Base-by-base conservation (phyloP, 2,113 vertebrate species). In the Oreochromis aureus region DNA sequence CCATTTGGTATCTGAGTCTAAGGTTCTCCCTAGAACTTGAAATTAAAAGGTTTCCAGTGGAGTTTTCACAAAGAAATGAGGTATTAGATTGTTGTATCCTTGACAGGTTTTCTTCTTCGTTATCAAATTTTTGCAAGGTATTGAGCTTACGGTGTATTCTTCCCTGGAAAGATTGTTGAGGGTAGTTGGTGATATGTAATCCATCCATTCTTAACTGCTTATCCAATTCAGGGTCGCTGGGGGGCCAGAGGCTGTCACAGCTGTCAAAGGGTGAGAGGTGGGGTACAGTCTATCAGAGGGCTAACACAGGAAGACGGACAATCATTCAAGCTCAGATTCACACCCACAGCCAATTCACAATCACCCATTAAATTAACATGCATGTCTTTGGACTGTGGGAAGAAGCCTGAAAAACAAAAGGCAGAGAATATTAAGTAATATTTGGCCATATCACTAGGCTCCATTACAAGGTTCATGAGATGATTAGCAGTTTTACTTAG, bases 21-120 rank as follows among this genome's bases (percentile, higher is more conserved):
- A 73, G 0, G 22, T 73, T 76, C 1, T 6, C 41, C 41, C 0
- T 46, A 30, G 22, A 76, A 76, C 1, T 1, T 76, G 41, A 76
- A 76, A 76, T 76, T 19, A 76, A 76, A 76, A 76, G 15, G 41
- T 76, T 76, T 27, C 8, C 41, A 48, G 15, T 48, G 15, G 5
- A 11, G 69, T 46, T 46, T 30, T 46, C 15, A 76, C 44, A 76
- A 48, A 73, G 69, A 11, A 48, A 41, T 13, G 3, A 41, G 10
- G 6, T 39, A 69, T 69, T 15, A 22, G 41, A 18, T 30, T 73
- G 22, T 73, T 48, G 4, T 11, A 5, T 73, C 5, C 39, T 46
- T 27, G 8, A 44, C 0, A 0, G n/a, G 41, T 73, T 73, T 73
- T 16, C 69, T 27, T 41, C 69, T 18, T 18, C 2, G 0, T 69